phyloP scores from a whole-genome alignment of 1,140 invertebrate species.

The Tetranychus cinnabarinus region DNA sequence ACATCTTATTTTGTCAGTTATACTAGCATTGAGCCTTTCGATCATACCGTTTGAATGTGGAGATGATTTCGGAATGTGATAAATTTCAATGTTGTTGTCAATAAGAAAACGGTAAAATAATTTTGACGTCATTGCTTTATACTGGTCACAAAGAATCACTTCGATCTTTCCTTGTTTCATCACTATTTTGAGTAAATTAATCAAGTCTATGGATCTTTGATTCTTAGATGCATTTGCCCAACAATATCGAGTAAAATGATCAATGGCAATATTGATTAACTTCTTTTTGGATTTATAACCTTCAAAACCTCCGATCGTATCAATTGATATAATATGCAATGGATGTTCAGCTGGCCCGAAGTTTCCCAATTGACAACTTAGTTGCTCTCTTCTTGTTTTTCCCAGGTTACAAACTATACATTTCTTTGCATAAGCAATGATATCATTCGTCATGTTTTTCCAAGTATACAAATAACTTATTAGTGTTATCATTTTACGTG shows the following conservation, averaged over 20 bases:
- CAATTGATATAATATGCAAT: conserved; percentile 4
- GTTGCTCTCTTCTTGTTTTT: background rate
- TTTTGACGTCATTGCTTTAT: background rate
- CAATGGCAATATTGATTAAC: conserved; percentile 1
- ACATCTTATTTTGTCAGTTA: no score
- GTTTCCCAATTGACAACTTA: background rate
- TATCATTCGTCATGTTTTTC: background rate
- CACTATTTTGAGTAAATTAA: background rate
- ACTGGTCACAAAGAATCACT: background rate
- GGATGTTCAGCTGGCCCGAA: background rate
- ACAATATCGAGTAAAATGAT: conserved; percentile 1
- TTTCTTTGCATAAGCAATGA: background rate
- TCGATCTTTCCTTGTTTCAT: background rate
- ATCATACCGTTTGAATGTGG: no score
- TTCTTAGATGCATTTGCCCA: background rate
- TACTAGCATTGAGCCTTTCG: no score
- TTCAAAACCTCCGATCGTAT: conserved; percentile 3
- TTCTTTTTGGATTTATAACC: background rate
- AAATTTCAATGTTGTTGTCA: background rate
- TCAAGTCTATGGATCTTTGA: background rate
- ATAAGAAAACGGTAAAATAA: background rate
- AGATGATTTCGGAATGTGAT: background rate
- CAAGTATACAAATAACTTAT: no score
- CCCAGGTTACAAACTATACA: background rate
- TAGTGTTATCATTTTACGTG: no score